Conservation (phyloP, 2,888 invertebrate species). For the Salpingus planirostris region DNA sequence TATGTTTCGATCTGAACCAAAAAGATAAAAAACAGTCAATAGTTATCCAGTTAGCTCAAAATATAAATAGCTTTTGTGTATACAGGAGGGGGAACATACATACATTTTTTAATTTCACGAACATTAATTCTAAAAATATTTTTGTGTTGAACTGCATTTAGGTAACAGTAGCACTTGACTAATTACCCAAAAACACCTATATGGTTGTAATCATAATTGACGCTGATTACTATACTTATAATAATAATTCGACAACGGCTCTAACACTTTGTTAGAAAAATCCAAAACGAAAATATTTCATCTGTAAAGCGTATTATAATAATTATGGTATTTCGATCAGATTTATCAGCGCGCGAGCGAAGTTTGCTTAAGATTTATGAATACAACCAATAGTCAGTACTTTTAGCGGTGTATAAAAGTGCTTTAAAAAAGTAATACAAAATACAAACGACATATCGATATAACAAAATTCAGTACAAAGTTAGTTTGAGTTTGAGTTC, state of each 20-base stretch:
- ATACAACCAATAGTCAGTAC: constrained; percentile 15
- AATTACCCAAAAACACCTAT: constrained; percentile 15
- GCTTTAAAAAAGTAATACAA: constrained; percentile 27
- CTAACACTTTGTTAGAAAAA: too few species aligned
- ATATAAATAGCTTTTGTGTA: constrained; percentile 15
- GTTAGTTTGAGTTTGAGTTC: too few species aligned
- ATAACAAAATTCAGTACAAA: constrained; percentile 28
- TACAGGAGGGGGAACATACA: constrained; percentile 17
- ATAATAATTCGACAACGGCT: too few species aligned
- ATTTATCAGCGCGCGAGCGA: too few species aligned
- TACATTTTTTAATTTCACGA: constrained; percentile 17
- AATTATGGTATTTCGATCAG: too few species aligned
- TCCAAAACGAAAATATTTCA: too few species aligned
- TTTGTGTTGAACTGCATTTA: constrained; percentile 16
- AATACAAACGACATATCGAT: constrained; percentile 23
- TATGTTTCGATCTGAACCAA: background rate
- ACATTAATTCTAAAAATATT: constrained; percentile 17
- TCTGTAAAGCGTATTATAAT: too few species aligned
- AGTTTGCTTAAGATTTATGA: too few species aligned
- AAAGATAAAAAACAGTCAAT: background rate
- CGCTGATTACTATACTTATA: too few species aligned
- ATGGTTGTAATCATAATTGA: constrained; percentile 12
- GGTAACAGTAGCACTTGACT: constrained; percentile 18
- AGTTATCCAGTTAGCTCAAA: background rate
- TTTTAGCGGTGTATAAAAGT: constrained; percentile 22